A percentile compares a stretch with the other conserved stretches of the same genome.
Conservation (phyloP, 2,888 invertebrate species). For the Trichopria drosophilae region DNA sequence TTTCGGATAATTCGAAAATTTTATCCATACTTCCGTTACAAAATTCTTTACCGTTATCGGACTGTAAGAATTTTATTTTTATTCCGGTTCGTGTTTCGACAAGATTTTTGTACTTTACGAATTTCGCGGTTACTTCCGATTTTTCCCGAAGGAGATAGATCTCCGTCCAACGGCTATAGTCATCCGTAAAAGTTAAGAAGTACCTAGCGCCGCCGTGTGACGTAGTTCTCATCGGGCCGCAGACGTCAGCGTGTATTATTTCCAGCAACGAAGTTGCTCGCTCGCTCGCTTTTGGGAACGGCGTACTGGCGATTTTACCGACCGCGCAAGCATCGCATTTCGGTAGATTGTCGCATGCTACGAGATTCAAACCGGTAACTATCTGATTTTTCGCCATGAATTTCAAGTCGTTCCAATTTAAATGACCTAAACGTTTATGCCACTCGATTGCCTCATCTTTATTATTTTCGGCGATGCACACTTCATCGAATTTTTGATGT, state of each 20-base stretch:
- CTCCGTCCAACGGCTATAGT: conserved; percentile 30
- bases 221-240: conserved; percentile 31
- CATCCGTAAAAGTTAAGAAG: conserved; percentile 35
- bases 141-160: conserved; percentile 29
- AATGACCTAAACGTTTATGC: no score
- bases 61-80: conserved; percentile 15
- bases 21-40: conserved; percentile 1
- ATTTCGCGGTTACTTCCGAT: conserved; percentile 15
- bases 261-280: no score
- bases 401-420: no score
- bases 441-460: no score
- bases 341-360: no score
- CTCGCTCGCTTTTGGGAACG: no score
- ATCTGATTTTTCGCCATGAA: no score
- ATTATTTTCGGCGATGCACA: no score
- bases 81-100: conserved; percentile 20
- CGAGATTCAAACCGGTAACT: no score
- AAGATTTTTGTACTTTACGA: conserved; percentile 11
- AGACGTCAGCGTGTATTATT: conserved; percentile 28
- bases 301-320: no score
- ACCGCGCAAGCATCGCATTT: no score
- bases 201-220: conserved; percentile 23
- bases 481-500: no score
- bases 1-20: conserved; percentile 32
- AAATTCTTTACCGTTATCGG: conserved; percentile 25